These are phyloP conservation scores for Orthosia gothica DNA, from an alignment of 2,888 invertebrate species.

Conservation along the genomic window DNA sequence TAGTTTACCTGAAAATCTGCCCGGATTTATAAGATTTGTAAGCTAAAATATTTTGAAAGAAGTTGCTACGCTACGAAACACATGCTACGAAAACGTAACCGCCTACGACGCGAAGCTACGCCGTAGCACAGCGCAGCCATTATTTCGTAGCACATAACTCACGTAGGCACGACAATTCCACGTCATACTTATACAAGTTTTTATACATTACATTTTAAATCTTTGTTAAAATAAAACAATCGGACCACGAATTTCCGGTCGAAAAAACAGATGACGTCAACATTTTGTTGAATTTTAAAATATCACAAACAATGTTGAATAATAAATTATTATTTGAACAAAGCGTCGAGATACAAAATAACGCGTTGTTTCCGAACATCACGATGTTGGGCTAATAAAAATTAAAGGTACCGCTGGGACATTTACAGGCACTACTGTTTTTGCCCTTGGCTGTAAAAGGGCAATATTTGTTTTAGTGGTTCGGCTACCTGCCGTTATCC, in stretches of 20 bases:
- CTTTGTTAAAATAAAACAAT: conserved; percentile 34
- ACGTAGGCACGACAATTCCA: background rate
- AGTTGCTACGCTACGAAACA: background rate
- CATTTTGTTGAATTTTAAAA: conserved; percentile 38
- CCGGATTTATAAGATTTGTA: background rate
- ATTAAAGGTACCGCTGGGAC: conserved; percentile 76
- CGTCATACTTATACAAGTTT: background rate
- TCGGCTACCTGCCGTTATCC: conserved; percentile 61
- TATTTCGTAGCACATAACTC: background rate
- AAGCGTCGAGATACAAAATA: conserved; percentile 38
- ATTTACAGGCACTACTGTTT: conserved; percentile 73
- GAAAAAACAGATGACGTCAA: conserved; percentile 11
- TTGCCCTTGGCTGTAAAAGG: conserved; percentile 63
- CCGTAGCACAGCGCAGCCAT: conserved; percentile 30
- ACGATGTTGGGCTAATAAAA: conserved; percentile 74
- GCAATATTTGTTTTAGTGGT: conserved; percentile 66
- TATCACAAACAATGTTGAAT: conserved; percentile 36
- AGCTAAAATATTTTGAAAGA: background rate
- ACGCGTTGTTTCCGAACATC: conserved; percentile 52
- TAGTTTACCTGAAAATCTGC: too few species aligned
- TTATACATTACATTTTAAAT: conserved; percentile 21
- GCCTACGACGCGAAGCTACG: conserved; percentile 26
- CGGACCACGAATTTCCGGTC: conserved; percentile 8
- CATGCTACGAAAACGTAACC: conserved; percentile 38
- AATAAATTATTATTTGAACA: conserved; percentile 49